phyloP scores from a whole-genome alignment of 2,888 invertebrate species.

The Aporophyla lueneburgensis region DNA sequence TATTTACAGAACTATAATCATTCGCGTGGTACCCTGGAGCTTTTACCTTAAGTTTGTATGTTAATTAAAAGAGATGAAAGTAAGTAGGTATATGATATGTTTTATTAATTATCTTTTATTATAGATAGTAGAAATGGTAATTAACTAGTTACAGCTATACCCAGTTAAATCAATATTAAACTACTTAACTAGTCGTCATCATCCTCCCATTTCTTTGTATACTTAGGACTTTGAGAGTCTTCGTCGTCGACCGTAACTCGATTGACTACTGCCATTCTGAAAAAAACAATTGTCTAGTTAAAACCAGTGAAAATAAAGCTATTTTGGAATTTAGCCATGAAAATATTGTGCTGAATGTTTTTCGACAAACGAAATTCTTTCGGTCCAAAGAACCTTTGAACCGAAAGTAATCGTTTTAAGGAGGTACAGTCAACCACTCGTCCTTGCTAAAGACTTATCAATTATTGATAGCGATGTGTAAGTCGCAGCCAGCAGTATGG shows the following conservation, averaged over 20 bases:
- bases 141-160: background rate
- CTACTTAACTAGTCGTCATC: background rate
- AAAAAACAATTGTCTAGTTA: background rate
- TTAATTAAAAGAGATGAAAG: too few relatives aligned
- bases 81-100: too few relatives aligned
- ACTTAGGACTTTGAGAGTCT: conserved; percentile 1
- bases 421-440: background rate
- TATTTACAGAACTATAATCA: too few relatives aligned
- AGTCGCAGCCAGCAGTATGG: background rate
- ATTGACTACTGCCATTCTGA: conserved; percentile 10
- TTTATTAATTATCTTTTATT: background rate
- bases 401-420: background rate
- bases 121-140: background rate
- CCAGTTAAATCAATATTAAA: background rate
- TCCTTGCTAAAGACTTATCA: background rate
- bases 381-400: too few relatives aligned
- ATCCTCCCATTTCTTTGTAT: conserved; percentile 8
- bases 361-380: too few relatives aligned
- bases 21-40: too few relatives aligned
- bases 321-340: background rate
- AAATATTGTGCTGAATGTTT: background rate
- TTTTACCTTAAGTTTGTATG: too few relatives aligned
- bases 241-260: conserved; percentile 7
- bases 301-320: background rate
- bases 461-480: background rate